phyloP scores from a whole-genome alignment of 2,888 invertebrate species.

The Coenonympha arcania region DNA sequence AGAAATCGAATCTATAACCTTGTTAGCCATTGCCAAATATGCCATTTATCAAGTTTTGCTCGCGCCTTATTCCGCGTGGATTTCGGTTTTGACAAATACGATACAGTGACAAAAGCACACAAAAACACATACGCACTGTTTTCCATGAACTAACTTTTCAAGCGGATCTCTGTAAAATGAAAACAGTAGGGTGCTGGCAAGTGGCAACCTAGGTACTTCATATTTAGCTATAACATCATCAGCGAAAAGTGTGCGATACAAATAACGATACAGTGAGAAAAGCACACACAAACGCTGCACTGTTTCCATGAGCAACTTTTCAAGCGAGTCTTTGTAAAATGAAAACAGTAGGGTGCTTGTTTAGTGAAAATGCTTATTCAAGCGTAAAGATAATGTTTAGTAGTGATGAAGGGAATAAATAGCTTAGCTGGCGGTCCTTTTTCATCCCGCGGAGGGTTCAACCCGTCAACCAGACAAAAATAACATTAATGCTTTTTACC shows the following conservation, averaged over 20 bases:
- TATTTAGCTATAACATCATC: too few relatives aligned
- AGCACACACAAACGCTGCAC: too few relatives aligned
- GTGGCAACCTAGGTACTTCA: too few relatives aligned
- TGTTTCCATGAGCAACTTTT: background rate
- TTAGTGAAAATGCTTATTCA: slow-evolving; percentile 10
- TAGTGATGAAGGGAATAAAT: slow-evolving; percentile 15
- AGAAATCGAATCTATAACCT: too few relatives aligned
- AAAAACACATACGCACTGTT: too few relatives aligned
- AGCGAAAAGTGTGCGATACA: too few relatives aligned
- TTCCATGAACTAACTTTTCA: background rate
- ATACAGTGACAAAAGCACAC: too few relatives aligned
- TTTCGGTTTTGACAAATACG: too few relatives aligned
- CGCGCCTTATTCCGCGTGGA: too few relatives aligned
- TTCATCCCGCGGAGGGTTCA: slow-evolving; percentile 8
- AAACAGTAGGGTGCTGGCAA: slow-evolving; percentile 4
- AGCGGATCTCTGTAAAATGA: background rate
- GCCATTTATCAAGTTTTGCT: too few relatives aligned
- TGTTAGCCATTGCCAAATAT: too few relatives aligned
- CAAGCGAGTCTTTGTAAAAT: background rate
- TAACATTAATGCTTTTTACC: slow-evolving; percentile 13
- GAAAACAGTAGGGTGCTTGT: slow-evolving; percentile 2
- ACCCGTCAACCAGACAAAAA: slow-evolving; percentile 9
- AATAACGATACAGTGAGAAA: too few relatives aligned
- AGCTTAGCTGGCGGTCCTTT: slow-evolving; percentile 11
- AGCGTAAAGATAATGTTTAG: slow-evolving; percentile 12